Conservation (phyloP, 2,113 vertebrate species). For the Nibea albiflora region DNA sequence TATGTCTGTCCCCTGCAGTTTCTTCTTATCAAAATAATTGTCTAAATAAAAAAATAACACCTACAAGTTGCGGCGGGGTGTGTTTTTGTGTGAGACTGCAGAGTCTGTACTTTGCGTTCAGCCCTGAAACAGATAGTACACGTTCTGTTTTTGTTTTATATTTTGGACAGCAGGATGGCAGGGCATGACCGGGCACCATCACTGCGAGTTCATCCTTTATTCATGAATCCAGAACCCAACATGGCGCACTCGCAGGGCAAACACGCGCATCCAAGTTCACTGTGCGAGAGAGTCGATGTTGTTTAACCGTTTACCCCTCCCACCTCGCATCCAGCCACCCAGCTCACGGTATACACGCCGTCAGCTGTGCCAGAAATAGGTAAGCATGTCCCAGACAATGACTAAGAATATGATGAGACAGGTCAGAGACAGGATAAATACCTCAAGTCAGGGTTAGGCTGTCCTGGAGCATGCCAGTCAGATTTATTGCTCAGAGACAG, state of each 20-base stretch:
- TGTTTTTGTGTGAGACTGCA: background rate
- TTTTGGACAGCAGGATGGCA: background rate
- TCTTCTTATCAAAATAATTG: background rate
- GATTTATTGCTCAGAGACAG: slow-evolving; percentile 54
- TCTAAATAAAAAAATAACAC: slow-evolving; percentile 9
- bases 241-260: slow-evolving; percentile 47
- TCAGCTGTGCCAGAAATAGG: slow-evolving; percentile 45
- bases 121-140: background rate
- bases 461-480: slow-evolving; percentile 40
- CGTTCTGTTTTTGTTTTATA: background rate
- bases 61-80: background rate
- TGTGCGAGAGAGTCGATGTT: background rate
- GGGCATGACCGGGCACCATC: slow-evolving; percentile 38
- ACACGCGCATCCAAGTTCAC: slow-evolving; percentile 41
- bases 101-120: background rate
- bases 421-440: slow-evolving; percentile 73
- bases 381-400: slow-evolving; percentile 43
- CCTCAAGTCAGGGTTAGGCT: slow-evolving; percentile 39
- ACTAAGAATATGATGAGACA: slow-evolving; percentile 51
- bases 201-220: slow-evolving; percentile 11
- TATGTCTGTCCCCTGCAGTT: background rate
- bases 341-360: background rate
- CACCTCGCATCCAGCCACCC: background rate
- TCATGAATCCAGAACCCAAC: slow-evolving; percentile 5
- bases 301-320: slow-evolving; percentile 31